These are phyloP conservation scores for Bradypus variegatus DNA, from an alignment of 2,797 vertebrate species.

Conservation along the genomic window DNA sequence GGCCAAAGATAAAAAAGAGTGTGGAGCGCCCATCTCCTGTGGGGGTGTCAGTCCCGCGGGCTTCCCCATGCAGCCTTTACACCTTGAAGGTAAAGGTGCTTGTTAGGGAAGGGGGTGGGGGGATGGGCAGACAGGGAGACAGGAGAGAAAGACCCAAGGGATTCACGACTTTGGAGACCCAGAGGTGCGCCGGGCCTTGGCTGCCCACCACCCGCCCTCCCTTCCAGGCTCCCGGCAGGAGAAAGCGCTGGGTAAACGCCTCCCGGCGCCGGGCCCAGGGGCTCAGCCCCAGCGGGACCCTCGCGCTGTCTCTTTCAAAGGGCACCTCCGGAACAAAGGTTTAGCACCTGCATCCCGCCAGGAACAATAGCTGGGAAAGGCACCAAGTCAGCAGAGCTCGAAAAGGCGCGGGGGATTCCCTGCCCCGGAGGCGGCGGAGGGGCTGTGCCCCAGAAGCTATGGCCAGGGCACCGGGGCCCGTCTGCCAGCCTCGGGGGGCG, in stretches of 20 bases:
- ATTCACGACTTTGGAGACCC: constrained; percentile 27
- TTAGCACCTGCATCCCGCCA: constrained; percentile 49
- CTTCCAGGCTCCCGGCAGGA: constrained; percentile 51
- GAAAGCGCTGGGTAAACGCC: constrained; percentile 70
- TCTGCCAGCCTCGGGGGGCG: background rate
- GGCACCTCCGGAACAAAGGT: constrained; percentile 66
- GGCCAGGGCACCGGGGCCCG: background rate
- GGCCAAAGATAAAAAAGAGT: constrained; percentile 64
- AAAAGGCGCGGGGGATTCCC: constrained; percentile 66
- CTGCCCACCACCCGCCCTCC: constrained; percentile 32
- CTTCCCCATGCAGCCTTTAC: constrained; percentile 54
- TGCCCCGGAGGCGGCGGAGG: constrained; percentile 49
- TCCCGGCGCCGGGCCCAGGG: background rate
- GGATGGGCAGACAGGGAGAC: background rate
- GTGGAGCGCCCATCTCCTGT: background rate
- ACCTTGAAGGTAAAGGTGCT: background rate
- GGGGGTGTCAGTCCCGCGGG: background rate
- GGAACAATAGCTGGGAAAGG: constrained; percentile 43
- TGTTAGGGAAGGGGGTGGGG: background rate
- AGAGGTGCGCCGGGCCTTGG: constrained; percentile 25
- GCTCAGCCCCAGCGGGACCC: constrained; percentile 54
- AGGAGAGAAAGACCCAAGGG: constrained; percentile 34
- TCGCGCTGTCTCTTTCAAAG: constrained; percentile 15
- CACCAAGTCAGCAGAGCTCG: constrained; percentile 10
- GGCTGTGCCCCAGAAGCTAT: background rate